Evolutionary conservation across 2,888 invertebrate species (phyloP).

Genomic region (Apodemia zela): DNA sequence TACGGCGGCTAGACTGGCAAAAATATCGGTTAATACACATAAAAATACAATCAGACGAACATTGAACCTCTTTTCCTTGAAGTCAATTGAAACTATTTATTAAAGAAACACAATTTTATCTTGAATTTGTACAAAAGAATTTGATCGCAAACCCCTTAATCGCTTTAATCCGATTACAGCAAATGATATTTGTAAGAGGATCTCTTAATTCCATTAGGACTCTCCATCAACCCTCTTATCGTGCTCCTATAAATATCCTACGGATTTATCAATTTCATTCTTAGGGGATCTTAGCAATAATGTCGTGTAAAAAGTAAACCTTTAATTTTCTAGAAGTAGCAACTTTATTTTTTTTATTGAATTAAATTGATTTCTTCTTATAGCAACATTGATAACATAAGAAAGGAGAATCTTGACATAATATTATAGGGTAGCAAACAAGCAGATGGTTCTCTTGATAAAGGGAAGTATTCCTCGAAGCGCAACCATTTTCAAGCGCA

Average conservation of each 20-base stretch:
- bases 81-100: background rate
- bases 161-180: constrained; percentile 38
- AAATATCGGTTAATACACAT: too few relatives aligned
- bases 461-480: too few relatives aligned
- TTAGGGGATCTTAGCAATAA: background rate
- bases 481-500: too few relatives aligned
- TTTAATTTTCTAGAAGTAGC: too few relatives aligned
- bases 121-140: constrained; percentile 2
- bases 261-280: constrained; percentile 2
- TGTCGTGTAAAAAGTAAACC: background rate
- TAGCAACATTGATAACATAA: too few relatives aligned
- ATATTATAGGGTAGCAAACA: too few relatives aligned
- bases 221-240: constrained; percentile 8
- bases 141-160: constrained; percentile 22
- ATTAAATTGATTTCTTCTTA: too few relatives aligned
- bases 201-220: constrained; percentile 25
- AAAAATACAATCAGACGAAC: background rate
- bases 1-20: too few relatives aligned
- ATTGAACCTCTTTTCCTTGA: background rate
- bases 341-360: too few relatives aligned
- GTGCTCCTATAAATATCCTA: background rate
- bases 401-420: too few relatives aligned
- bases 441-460: too few relatives aligned
- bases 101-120: background rate
- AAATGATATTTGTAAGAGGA: constrained; percentile 32